phyloP scores from a whole-genome alignment of 2,888 invertebrate genomes.

The Axea sp. region DNA sequence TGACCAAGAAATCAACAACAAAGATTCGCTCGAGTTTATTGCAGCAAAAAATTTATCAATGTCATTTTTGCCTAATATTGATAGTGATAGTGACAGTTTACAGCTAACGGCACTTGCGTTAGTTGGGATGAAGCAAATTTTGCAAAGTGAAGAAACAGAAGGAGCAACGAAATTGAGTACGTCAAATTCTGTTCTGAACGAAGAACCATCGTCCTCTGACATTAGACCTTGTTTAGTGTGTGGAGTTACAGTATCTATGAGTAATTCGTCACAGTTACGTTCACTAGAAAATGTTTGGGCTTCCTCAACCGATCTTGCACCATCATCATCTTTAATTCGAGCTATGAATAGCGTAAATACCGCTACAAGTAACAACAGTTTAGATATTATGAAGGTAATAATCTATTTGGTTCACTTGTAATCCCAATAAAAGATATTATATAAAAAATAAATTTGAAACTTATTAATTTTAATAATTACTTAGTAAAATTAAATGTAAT shows the following conservation, averaged over 20 bases:
- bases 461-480: background rate
- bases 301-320: slow-evolving; percentile 73
- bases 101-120: slow-evolving; percentile 80
- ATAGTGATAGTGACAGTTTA: slow-evolving; percentile 70
- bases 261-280: slow-evolving; percentile 70
- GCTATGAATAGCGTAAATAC: slow-evolving; percentile 89
- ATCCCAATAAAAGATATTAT: too few relatives aligned
- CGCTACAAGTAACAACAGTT: slow-evolving; percentile 78
- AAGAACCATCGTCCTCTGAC: slow-evolving; percentile 65
- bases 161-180: slow-evolving; percentile 32
- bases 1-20: slow-evolving; percentile 75
- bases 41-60: slow-evolving; percentile 71
- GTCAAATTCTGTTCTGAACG: background rate
- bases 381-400: slow-evolving; percentile 80
- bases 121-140: slow-evolving; percentile 74
- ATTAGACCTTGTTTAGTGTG: slow-evolving; percentile 81
- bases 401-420: too few relatives aligned
- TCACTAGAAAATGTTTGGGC: slow-evolving; percentile 78
- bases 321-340: slow-evolving; percentile 81
- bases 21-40: slow-evolving; percentile 73
- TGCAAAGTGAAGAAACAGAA: slow-evolving; percentile 56
- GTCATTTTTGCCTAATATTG: slow-evolving; percentile 71
- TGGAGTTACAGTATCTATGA: slow-evolving; percentile 78
- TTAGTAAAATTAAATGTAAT: too few relatives aligned
- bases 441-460: background rate